Evolutionary conservation across 2,888 invertebrate species (phyloP).

Genomic region (Lochmaea crataegi): DNA sequence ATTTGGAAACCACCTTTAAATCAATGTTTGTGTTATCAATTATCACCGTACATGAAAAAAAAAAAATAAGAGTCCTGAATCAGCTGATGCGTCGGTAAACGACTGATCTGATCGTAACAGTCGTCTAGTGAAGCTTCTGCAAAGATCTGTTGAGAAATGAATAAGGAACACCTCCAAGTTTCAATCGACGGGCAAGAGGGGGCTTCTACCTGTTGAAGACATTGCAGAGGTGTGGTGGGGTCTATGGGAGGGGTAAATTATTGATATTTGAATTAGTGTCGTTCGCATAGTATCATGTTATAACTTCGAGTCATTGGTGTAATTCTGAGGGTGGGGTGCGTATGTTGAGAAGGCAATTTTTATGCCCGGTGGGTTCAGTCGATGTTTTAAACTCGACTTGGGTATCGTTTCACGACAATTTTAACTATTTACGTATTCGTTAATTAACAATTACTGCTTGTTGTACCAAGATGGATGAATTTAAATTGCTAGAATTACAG

Average conservation of each 20-base stretch:
- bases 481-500: too few species aligned
- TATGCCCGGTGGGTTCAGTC: conserved; percentile 45
- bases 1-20: conserved; percentile 58
- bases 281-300: conserved; percentile 60
- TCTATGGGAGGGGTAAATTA: conserved; percentile 60
- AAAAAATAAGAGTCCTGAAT: conserved; percentile 37
- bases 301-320: conserved; percentile 62
- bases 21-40: conserved; percentile 54
- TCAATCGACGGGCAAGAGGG: conserved; percentile 58
- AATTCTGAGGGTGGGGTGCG: conserved; percentile 56
- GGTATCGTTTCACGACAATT: conserved; percentile 13
- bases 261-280: conserved; percentile 64
- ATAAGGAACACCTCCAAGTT: conserved; percentile 60
- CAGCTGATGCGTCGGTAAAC: conserved; percentile 43
- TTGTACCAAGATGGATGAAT: too few species aligned
- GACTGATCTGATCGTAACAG: conserved; percentile 31
- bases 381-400: conserved; percentile 21
- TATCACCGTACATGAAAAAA: conserved; percentile 46
- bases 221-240: conserved; percentile 49
- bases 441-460: conserved; percentile 6
- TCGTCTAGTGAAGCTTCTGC: conserved; percentile 45
- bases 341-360: conserved; percentile 46
- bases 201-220: conserved; percentile 62
- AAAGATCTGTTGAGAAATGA: conserved; percentile 61
- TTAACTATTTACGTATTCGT: conserved; percentile 8